Percentiles rank a stretch among this genome's conserved stretches.
Evolutionary conservation across 2,888 invertebrate genomes (phyloP).

Genomic region (Mimachlamys varia): DNA sequence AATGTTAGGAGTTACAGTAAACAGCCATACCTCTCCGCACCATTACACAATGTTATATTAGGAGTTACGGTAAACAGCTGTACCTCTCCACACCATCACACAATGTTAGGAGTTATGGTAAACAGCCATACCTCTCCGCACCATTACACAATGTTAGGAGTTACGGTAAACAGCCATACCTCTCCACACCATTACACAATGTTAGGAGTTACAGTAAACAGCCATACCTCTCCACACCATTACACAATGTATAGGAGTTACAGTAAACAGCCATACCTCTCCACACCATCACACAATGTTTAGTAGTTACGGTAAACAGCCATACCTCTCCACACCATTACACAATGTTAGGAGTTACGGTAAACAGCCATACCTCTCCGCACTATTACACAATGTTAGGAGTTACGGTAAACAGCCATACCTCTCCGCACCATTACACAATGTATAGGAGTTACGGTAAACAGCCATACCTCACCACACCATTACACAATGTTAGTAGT

Average conservation of each 20-base stretch:
- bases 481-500: neutral
- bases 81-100: neutral
- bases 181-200: neutral
- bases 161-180: neutral
- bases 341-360: neutral
- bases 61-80: neutral
- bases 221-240: neutral
- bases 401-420: neutral
- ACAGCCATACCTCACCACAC: neutral
- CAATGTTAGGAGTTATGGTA: neutral
- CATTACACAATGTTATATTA: neutral
- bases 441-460: neutral
- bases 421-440: neutral
- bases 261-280: neutral
- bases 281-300: constrained; percentile 6
- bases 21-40: neutral
- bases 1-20: neutral
- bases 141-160: neutral
- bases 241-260: neutral
- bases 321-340: neutral
- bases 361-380: neutral
- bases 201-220: neutral
- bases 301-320: neutral
- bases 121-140: neutral
- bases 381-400: neutral